Percentiles rank a stretch among this genome's conserved stretches.
phyloP scores from a whole-genome alignment of 2,113 vertebrate species.

The Pardalotus punctatus region DNA sequence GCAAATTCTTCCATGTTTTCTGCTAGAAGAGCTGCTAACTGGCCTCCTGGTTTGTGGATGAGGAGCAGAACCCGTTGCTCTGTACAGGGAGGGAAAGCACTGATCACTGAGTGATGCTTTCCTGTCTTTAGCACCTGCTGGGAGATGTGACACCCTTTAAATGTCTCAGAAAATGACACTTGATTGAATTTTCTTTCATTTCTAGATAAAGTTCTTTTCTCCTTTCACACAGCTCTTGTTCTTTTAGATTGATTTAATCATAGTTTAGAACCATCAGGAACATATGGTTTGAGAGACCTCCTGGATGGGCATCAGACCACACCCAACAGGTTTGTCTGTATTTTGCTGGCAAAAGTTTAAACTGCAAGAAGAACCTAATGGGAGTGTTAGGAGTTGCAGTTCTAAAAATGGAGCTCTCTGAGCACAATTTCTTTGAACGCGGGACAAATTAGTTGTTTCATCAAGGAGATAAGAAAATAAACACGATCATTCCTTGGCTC shows the following conservation, averaged over 20 bases:
- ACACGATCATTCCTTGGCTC: slow-evolving; percentile 33
- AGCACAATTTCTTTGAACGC: slow-evolving; percentile 16
- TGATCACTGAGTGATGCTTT: neutral
- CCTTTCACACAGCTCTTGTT: neutral
- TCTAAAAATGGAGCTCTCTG: neutral
- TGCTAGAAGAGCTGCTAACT: neutral
- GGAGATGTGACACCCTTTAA: neutral
- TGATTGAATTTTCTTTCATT: neutral
- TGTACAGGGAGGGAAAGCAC: neutral
- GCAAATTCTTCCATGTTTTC: neutral
- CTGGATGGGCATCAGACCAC: neutral
- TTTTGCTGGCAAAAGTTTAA: slow-evolving; percentile 4
- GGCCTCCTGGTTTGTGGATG: neutral
- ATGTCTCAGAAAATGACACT: neutral
- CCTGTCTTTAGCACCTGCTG: neutral
- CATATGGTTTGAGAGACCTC: neutral
- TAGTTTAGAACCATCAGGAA: neutral
- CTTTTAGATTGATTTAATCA: neutral
- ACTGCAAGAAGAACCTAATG: neutral
- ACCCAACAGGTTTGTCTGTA: neutral
- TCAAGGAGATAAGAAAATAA: slow-evolving; percentile 53
- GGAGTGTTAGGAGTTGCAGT: neutral
- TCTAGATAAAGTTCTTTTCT: neutral
- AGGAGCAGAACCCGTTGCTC: neutral
- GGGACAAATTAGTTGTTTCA: slow-evolving; percentile 24